phyloP scores from a whole-genome alignment of 2,797 vertebrate species.

The Falco cherrug region DNA sequence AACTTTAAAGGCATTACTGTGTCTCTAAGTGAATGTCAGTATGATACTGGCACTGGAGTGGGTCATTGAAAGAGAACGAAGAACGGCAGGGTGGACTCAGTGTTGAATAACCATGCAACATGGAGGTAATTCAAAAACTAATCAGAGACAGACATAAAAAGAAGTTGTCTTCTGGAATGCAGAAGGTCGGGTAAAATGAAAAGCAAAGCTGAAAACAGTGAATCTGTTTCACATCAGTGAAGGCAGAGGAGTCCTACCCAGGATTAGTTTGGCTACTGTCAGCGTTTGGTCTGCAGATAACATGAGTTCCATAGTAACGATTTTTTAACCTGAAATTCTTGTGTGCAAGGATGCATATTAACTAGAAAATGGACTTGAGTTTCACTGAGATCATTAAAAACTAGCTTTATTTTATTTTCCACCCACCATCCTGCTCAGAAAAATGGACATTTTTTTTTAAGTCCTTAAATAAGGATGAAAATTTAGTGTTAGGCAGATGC shows the following conservation, averaged over 20 bases:
- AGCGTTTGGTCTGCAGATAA: not conserved
- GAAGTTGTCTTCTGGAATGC: not conserved
- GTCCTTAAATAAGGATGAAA: not conserved
- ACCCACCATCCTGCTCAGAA: constrained; percentile 2
- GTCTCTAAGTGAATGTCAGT: not conserved
- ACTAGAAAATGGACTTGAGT: not conserved
- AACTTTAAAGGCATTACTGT: not conserved
- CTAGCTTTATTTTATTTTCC: not conserved
- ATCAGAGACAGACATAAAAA: not conserved
- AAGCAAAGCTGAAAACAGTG: not conserved
- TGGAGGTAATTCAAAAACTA: not conserved
- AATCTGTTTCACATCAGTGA: not conserved
- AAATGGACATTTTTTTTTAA: not conserved
- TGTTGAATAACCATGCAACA: not conserved
- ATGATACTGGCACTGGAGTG: not conserved
- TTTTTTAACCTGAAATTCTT: not conserved
- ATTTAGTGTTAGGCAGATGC: not conserved
- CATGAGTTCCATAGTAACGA: not conserved
- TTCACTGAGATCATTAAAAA: not conserved
- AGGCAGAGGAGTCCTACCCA: not conserved
- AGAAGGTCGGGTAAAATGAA: not conserved
- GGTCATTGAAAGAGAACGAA: not conserved
- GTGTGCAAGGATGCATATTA: not conserved
- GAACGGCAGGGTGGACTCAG: not conserved
- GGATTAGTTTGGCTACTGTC: not conserved